Evolutionary conservation across 2,797 vertebrate genomes (phyloP), one percentile per base, ranked within the genome.

Genomic region (Eulemur albifrons): DNA sequence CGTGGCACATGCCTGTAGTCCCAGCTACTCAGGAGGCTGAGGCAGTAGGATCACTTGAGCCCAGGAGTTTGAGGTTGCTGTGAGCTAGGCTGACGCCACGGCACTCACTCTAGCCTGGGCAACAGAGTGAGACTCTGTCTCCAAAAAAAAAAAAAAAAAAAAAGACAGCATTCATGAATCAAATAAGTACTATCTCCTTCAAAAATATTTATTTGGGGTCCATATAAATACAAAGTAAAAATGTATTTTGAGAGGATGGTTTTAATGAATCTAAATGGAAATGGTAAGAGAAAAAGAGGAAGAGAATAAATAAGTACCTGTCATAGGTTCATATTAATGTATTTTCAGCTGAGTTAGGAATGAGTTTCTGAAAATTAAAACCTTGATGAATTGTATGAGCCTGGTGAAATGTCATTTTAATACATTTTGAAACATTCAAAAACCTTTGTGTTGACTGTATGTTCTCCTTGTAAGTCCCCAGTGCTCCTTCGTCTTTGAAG

Each of bases 401-500:
- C 6, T 61, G 40, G 13, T 59, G 48, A 84, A 52, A 70, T 35
- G 9, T 76, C 73, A 61, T 80, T 93, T 84, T 23, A 72, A 43
- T 75, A 50, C 9, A 59, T 27, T 88, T 65, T 70, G 21, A 79
- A 77, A 84, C 9, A 11, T 23, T 96, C 30, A 25, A 52, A 90
- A 93, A 79, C 17, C 57, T 94, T 94, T 69, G 8, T 94, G 79
- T 92, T 98, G 96, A 97, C 70, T 77, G 0, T 97, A 0, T 95
- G 43, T 96, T 97, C 63, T 97, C 94, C 69, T 98, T 97, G 30
- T 95, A 98, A 99, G 99, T 99, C 95, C 99, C 99, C 5, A 99
- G 99, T 30, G 97, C 98, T 81, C 99, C 99, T 0, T 98, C 99
- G 1, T 99, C 99, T 96, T 98, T 99, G 97, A 98, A 98, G 83